Conservation (phyloP, 2,113 vertebrate species). For the Excalfactoria chinensis region DNA sequence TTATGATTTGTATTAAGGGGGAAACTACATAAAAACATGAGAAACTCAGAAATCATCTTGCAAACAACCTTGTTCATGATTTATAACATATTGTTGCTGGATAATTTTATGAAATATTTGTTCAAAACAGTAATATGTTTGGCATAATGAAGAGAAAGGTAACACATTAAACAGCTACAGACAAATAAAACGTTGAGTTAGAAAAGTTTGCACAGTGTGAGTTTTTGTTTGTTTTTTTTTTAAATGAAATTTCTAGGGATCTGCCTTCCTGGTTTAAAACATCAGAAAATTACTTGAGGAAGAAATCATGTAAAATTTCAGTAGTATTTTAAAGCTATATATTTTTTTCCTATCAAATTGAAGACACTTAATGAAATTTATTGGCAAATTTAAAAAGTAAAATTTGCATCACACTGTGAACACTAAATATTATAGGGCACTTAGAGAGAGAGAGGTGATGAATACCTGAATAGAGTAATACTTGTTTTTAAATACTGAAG, state of each 20-base stretch:
- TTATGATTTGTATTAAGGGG: background rate
- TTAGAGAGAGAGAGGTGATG: background rate
- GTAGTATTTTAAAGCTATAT: background rate
- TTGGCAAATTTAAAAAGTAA: background rate
- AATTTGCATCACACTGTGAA: background rate
- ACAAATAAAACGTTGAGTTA: background rate
- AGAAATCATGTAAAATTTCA: background rate
- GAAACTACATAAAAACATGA: background rate
- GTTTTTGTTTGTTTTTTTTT: background rate
- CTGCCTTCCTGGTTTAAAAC: background rate
- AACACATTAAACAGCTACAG: background rate
- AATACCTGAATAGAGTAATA: background rate
- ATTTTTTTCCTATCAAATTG: background rate
- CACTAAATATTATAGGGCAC: background rate
- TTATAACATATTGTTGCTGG: background rate
- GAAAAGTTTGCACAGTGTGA: background rate
- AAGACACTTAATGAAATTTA: background rate
- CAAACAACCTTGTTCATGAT: slow-evolving; percentile 2
- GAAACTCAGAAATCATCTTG: background rate
- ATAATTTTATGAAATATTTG: slow-evolving; percentile 12
- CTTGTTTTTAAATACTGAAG: background rate
- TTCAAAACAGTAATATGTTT: background rate
- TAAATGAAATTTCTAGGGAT: background rate
- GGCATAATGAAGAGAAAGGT: background rate
- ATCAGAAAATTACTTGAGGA: background rate